Evolutionary conservation across 2,113 vertebrate genomes (phyloP).

Genomic region (Trematocara nigrifrons): DNA sequence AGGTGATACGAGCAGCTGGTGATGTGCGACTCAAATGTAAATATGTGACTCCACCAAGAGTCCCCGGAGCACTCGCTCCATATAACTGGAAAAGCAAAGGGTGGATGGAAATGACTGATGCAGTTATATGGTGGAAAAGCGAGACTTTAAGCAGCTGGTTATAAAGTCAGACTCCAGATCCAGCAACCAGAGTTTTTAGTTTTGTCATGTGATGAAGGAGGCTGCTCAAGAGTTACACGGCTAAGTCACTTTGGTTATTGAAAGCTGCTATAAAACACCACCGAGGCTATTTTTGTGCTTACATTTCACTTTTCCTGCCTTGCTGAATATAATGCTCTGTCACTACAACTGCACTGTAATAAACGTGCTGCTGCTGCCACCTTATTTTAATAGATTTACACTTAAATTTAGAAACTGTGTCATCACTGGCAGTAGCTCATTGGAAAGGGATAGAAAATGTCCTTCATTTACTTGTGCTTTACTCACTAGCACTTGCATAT

Average conservation of each 20-base stretch:
- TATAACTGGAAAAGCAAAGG: background rate
- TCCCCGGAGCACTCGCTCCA: background rate
- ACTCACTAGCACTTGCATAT: background rate
- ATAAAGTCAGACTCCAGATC: rapidly evolving
- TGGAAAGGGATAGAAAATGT: background rate
- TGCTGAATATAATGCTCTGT: background rate
- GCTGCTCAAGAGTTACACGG: background rate
- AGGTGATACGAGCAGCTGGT: background rate
- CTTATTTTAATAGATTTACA: background rate
- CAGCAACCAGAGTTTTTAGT: background rate
- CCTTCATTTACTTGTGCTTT: background rate
- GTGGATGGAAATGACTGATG: background rate
- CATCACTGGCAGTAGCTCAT: background rate
- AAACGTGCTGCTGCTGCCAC: background rate
- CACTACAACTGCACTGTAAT: background rate
- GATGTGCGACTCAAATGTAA: background rate
- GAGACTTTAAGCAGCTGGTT: background rate
- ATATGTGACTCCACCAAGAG: background rate
- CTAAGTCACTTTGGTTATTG: background rate
- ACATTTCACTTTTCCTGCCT: background rate
- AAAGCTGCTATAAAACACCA: background rate
- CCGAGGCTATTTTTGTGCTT: background rate
- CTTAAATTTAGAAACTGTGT: background rate
- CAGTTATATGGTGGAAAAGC: background rate
- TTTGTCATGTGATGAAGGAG: rapidly evolving